Percentiles rank a stretch among this genome's conserved stretches.
These are phyloP conservation scores for Picus viridis DNA, from an alignment of 2,797 vertebrate genomes.

Conservation along the genomic window DNA sequence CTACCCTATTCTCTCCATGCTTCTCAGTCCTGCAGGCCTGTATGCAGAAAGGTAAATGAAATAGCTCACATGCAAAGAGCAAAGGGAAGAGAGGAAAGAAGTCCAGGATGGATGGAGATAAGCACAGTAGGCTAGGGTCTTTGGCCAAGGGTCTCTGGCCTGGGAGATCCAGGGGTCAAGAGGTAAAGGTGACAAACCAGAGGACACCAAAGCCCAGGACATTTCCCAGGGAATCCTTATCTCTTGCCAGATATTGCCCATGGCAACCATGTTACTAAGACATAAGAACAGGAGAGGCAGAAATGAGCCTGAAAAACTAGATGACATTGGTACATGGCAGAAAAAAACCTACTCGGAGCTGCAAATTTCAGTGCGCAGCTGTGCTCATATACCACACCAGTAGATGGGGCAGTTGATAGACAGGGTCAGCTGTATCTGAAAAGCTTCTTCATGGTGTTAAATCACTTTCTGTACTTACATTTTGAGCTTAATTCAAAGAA, in stretches of 20 bases:
- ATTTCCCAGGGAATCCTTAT: background rate
- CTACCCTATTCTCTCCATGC: background rate
- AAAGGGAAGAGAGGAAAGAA: background rate
- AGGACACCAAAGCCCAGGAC: background rate
- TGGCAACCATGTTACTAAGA: fast-evolving
- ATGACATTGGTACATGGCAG: background rate
- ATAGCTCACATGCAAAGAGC: background rate
- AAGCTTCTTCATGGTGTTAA: background rate
- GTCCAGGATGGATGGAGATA: background rate
- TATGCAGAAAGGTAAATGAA: background rate
- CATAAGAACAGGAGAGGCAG: background rate
- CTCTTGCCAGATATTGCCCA: background rate
- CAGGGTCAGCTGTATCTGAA: background rate
- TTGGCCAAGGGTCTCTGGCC: too few species aligned
- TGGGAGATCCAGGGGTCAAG: background rate
- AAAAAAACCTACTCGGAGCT: background rate
- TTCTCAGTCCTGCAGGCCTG: background rate
- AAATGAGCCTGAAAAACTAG: background rate
- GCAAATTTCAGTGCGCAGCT: background rate
- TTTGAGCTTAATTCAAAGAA: background rate
- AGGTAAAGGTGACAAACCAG: background rate
- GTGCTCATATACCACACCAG: background rate
- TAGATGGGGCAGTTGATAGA: background rate
- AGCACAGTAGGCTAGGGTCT: background rate
- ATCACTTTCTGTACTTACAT: background rate